A percentile compares a stretch with the other conserved stretches of the same genome.
Evolutionary conservation across 1,140 invertebrate genomes (phyloP).

Genomic region (Heliconius hewitsoni): DNA sequence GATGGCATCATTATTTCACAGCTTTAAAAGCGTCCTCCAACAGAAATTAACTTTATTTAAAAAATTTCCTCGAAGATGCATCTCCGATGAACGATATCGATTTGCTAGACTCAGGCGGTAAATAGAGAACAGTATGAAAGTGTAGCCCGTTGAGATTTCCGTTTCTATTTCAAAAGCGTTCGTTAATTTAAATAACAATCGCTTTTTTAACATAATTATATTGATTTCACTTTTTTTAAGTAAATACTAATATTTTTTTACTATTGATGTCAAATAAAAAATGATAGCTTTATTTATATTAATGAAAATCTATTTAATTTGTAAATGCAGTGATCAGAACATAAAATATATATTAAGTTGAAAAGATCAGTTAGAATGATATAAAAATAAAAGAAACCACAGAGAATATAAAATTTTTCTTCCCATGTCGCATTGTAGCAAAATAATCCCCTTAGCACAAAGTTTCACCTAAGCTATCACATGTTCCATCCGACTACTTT

Average conservation of each 20-base stretch:
- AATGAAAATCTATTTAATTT: too few species aligned
- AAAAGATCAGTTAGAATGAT: not conserved
- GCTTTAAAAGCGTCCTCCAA: not conserved
- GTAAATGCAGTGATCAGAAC: too few species aligned
- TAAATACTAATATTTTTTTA: not conserved
- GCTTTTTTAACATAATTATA: not conserved
- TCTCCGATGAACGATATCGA: conserved; percentile 68
- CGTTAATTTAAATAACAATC: conserved; percentile 21
- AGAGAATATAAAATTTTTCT: conserved; percentile 5
- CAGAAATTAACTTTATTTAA: conserved; percentile 6
- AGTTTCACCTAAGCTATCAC: conserved; percentile 70
- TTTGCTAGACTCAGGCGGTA: conserved; percentile 63
- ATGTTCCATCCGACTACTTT: conserved; percentile 69
- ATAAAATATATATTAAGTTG: not conserved
- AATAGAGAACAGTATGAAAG: conserved; percentile 69
- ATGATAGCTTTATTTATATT: too few species aligned
- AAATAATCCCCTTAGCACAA: conserved; percentile 50
- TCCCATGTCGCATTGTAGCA: conserved; percentile 29
- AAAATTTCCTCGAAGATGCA: conserved; percentile 42
- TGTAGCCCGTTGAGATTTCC: conserved; percentile 59
- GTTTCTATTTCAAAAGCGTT: conserved; percentile 46
- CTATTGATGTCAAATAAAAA: too few species aligned
- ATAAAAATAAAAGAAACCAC: not conserved
- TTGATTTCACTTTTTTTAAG: not conserved
- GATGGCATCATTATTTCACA: not conserved